A percentile compares a stretch with the other conserved stretches of the same genome.
These are phyloP conservation scores for Helicoverpa zea DNA, from an alignment of 1,140 invertebrate species.

Conservation along the genomic window DNA sequence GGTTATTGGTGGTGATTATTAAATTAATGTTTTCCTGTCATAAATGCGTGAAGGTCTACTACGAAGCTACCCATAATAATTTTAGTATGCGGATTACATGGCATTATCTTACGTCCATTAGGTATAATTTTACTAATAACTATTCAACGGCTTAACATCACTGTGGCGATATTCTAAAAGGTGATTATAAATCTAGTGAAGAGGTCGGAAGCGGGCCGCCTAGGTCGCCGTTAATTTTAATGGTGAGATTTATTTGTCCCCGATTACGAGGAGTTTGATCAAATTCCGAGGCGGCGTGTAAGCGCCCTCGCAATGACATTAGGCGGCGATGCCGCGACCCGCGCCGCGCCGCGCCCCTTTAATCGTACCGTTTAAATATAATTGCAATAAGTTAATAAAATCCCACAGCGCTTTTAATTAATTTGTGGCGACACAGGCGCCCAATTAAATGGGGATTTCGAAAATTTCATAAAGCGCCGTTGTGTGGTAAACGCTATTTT, in stretches of 20 bases:
- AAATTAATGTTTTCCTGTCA: constrained; percentile 38
- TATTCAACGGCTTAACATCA: constrained; percentile 69
- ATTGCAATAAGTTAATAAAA: constrained; percentile 85
- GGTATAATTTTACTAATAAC: constrained; percentile 67
- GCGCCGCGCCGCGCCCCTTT: constrained; percentile 55
- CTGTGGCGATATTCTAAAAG: constrained; percentile 68
- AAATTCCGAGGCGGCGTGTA: constrained; percentile 72
- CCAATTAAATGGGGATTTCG: constrained; percentile 76
- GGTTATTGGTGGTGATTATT: constrained; percentile 2
- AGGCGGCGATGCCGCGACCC: constrained; percentile 52
- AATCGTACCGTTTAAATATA: constrained; percentile 81
- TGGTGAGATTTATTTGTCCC: constrained; percentile 82
- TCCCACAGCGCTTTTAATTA: constrained; percentile 78
- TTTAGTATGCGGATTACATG: constrained; percentile 53
- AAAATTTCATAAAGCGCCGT: constrained; percentile 65
- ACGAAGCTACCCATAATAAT: constrained; percentile 46
- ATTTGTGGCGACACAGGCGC: constrained; percentile 75
- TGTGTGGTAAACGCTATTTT: constrained; percentile 57
- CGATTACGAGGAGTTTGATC: constrained; percentile 79
- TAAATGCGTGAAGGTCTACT: constrained; percentile 30
- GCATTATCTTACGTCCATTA: constrained; percentile 51
- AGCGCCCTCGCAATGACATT: constrained; percentile 67
- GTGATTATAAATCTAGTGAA: constrained; percentile 81
- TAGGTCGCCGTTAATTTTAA: constrained; percentile 79
- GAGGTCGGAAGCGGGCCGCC: constrained; percentile 73